Conservation (phyloP, 2,113 vertebrate genomes). For the Xiphophorus hellerii region DNA sequence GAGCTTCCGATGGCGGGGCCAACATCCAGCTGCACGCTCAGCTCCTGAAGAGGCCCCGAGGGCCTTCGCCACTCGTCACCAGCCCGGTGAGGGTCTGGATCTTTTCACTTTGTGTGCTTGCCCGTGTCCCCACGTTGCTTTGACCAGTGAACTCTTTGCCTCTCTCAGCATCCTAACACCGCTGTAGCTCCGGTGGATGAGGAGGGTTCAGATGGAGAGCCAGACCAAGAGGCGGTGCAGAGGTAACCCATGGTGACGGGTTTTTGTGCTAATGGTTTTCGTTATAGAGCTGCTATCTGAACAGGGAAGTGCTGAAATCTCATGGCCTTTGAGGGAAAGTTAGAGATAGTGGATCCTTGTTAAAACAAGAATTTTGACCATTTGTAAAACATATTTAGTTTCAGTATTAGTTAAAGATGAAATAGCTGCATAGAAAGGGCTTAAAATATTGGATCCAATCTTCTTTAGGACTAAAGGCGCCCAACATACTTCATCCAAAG, state of each 20-base stretch:
- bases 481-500: too few species aligned
- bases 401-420: background rate
- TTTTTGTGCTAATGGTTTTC: slow-evolving; percentile 33
- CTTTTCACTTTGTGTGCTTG: background rate
- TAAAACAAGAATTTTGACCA: background rate
- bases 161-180: slow-evolving; percentile 86
- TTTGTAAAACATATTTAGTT: background rate
- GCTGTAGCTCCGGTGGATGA: slow-evolving; percentile 97
- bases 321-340: slow-evolving; percentile 20
- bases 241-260: slow-evolving; percentile 82
- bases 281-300: slow-evolving; percentile 60
- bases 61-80: slow-evolving; percentile 93
- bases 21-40: slow-evolving; percentile 98
- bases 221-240: slow-evolving; percentile 97
- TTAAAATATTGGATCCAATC: background rate
- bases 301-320: slow-evolving; percentile 42
- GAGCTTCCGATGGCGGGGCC: slow-evolving; percentile 95
- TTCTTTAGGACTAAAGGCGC: background rate
- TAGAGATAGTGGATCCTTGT: background rate
- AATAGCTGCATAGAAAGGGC: background rate
- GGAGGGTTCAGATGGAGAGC: slow-evolving; percentile 96
- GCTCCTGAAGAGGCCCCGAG: slow-evolving; percentile 94
- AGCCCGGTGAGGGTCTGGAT: slow-evolving; percentile 81
- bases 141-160: slow-evolving; percentile 51
- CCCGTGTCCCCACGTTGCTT: background rate